phyloP scores from a whole-genome alignment of 2,113 vertebrate species.

The Shinisaurus crocodilurus region DNA sequence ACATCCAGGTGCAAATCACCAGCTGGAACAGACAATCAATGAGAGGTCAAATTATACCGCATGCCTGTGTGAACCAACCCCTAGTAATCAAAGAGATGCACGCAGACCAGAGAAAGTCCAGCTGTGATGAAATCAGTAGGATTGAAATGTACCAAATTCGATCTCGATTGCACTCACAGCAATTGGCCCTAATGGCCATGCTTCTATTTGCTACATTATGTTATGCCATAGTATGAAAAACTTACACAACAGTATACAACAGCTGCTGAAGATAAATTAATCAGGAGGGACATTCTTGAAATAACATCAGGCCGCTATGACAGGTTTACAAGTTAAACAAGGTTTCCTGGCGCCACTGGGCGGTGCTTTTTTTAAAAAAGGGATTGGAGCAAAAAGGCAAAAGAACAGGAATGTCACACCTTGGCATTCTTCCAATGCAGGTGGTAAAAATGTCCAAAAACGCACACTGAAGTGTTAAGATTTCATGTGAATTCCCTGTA shows the following conservation, averaged over 20 bases:
- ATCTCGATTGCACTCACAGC: neutral
- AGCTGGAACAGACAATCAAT: neutral
- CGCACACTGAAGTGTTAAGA: constrained; percentile 9
- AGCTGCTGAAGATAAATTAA: constrained; percentile 8
- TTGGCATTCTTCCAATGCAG: constrained; percentile 33
- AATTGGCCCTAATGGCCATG: neutral
- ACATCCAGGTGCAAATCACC: neutral
- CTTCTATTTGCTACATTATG: neutral
- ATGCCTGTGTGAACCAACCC: neutral
- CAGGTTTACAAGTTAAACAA: constrained; percentile 50
- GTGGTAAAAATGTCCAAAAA: neutral
- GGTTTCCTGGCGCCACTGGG: constrained; percentile 9
- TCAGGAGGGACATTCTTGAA: constrained; percentile 38
- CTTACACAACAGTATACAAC: neutral
- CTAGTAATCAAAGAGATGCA: neutral
- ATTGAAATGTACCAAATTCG: neutral
- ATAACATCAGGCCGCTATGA: constrained; percentile 27
- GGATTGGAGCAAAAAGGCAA: neutral
- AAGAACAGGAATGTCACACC: constrained; percentile 5
- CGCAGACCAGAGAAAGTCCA: neutral
- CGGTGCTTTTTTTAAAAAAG: neutral
- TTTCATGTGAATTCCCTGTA: neutral
- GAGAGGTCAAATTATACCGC: neutral
- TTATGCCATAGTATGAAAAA: neutral
- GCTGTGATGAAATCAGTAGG: neutral